These are phyloP conservation scores for Brienomyrus brachyistius DNA, from an alignment of 2,113 vertebrate genomes.

Conservation along the genomic window DNA sequence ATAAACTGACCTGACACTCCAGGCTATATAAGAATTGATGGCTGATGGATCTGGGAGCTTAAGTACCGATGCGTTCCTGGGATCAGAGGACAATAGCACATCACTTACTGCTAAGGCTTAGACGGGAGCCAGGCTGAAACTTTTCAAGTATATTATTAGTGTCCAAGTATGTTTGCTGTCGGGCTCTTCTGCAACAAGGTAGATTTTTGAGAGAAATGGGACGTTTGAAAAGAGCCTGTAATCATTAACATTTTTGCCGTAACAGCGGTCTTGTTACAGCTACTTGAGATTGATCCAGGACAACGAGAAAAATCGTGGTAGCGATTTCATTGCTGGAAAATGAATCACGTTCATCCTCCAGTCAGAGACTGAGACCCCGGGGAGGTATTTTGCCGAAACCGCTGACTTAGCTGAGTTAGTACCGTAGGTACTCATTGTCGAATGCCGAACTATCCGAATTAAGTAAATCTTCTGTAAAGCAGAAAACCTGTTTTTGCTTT, in stretches of 20 bases:
- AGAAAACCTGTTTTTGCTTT: neutral
- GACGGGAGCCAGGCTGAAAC: neutral
- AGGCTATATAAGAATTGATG: neutral
- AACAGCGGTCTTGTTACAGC: neutral
- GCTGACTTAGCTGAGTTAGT: neutral
- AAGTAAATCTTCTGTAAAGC: neutral
- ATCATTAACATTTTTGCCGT: neutral
- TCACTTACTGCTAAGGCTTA: neutral
- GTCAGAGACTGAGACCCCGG: neutral
- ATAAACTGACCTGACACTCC: neutral
- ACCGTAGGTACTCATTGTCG: neutral
- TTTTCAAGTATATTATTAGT: slow-evolving; percentile 3
- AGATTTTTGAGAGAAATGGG: neutral
- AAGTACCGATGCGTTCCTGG: neutral
- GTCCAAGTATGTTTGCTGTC: neutral
- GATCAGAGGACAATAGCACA: neutral
- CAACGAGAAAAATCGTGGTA: neutral
- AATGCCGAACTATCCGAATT: neutral
- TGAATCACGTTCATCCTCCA: neutral
- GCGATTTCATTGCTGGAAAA: neutral
- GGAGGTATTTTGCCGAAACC: neutral
- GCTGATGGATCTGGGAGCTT: neutral
- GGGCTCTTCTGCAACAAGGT: neutral
- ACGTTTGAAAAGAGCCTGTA: neutral
- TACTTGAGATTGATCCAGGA: neutral